phyloP scores from a whole-genome alignment of 2,797 vertebrate genomes.

The Protosalanx chinensis region DNA sequence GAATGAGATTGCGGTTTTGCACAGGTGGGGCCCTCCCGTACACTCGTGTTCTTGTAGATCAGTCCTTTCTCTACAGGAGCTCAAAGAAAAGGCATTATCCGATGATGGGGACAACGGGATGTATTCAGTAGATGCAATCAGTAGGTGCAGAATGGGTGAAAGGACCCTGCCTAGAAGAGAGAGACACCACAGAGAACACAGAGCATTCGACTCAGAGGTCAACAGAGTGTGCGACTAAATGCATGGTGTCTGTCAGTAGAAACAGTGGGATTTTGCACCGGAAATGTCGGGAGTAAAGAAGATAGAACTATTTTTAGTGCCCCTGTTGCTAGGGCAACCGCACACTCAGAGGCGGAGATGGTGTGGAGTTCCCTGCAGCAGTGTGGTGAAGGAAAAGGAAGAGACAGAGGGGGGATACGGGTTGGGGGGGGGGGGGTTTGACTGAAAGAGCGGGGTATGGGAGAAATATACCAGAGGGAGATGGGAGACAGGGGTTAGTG shows the following conservation, averaged over 20 bases:
- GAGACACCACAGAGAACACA: too few species aligned
- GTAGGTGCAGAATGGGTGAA: too few species aligned
- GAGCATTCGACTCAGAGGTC: conserved; percentile 37
- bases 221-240: conserved; percentile 63
- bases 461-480: background rate
- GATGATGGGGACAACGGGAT: background rate
- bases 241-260: conserved; percentile 65
- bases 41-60: background rate
- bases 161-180: too few species aligned
- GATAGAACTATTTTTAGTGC: conserved; percentile 81
- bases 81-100: conserved; percentile 9
- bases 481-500: conserved; percentile 5
- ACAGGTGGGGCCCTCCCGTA: conserved; percentile 75
- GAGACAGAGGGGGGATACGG: conserved; percentile 55
- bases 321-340: conserved; percentile 80
- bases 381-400: conserved; percentile 60
- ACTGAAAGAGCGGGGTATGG: conserved; percentile 6
- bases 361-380: conserved; percentile 77
- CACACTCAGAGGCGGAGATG: conserved; percentile 73
- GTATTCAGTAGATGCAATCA: conserved; percentile 7
- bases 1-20: conserved; percentile 93
- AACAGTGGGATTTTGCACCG: conserved; percentile 71
- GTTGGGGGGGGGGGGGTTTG: conserved; percentile 17
- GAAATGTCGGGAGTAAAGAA: conserved; percentile 81
- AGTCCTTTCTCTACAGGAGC: conserved; percentile 5